phyloP scores from a whole-genome alignment of 2,113 vertebrate genomes.

The Chloroceryle aenea region DNA sequence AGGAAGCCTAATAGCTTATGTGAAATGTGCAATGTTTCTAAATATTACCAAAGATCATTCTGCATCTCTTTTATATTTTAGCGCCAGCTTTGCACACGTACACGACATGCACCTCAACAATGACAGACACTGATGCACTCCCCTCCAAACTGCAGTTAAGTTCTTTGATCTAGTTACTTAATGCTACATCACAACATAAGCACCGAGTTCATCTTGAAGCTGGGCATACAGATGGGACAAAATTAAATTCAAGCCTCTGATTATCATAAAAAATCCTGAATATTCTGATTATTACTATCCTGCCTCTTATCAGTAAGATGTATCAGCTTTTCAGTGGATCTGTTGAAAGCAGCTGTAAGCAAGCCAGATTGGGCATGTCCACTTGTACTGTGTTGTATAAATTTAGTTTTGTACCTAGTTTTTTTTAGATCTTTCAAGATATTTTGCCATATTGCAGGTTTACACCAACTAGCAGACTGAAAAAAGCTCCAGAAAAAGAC shows the following conservation, averaged over 20 bases:
- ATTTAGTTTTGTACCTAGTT: neutral
- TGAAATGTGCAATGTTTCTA: neutral
- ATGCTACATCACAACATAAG: neutral
- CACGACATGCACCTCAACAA: neutral
- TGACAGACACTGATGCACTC: neutral
- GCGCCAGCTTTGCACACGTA: neutral
- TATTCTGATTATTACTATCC: neutral
- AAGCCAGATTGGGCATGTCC: neutral
- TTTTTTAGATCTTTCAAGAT: neutral
- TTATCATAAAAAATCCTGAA: neutral
- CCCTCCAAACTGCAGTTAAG: neutral
- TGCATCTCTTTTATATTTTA: neutral
- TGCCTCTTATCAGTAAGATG: neutral
- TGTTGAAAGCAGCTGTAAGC: neutral
- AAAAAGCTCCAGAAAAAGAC: slow-evolving; percentile 1
- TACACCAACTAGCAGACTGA: neutral
- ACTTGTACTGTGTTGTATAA: neutral
- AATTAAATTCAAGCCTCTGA: neutral
- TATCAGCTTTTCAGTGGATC: neutral
- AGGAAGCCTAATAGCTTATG: neutral
- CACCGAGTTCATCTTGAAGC: neutral
- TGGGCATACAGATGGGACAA: neutral
- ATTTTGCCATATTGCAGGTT: neutral
- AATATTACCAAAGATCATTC: neutral
- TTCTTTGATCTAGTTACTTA: neutral